Conservation (phyloP, 2,888 invertebrate genomes). For the Drosophila meridionalis region DNA sequence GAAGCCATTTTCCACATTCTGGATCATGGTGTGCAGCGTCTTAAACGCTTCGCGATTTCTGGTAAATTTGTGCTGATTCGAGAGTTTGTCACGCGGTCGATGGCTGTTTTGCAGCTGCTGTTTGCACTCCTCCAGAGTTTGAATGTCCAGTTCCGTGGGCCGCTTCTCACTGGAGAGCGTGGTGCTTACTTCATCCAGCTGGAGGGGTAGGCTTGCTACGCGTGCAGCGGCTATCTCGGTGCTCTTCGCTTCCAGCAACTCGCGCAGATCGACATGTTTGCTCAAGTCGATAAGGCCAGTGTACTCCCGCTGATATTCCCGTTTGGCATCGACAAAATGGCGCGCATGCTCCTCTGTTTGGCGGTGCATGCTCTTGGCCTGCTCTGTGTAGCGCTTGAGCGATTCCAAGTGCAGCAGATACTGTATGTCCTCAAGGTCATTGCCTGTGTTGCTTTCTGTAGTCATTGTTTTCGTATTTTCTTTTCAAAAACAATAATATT, state of each 20-base stretch:
- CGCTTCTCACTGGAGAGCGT: conserved; percentile 55
- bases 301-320: conserved; percentile 68
- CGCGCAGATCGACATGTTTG: conserved; percentile 52
- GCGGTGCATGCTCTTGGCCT: conserved; percentile 62
- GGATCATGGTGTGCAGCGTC: conserved; percentile 56
- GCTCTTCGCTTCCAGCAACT: conserved; percentile 38
- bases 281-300: conserved; percentile 55
- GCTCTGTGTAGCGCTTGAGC: conserved; percentile 73
- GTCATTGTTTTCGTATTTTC: conserved; percentile 33
- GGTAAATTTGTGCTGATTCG: conserved; percentile 49
- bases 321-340: conserved; percentile 64
- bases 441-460: background rate
- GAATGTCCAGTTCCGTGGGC: conserved; percentile 52
- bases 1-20: conserved; percentile 64
- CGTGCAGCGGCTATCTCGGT: conserved; percentile 29
- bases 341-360: conserved; percentile 77
- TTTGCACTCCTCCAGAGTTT: conserved; percentile 42
- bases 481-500: background rate
- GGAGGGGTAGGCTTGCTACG: conserved; percentile 10
- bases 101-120: conserved; percentile 25
- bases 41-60: conserved; percentile 64
- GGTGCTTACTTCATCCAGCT: conserved; percentile 41
- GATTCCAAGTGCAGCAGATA: conserved; percentile 78
- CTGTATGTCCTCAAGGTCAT: conserved; percentile 68
- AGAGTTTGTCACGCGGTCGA: conserved; percentile 27